These are phyloP conservation scores for Philhelius pedissequus DNA, from an alignment of 2,888 invertebrate genomes.

Conservation along the genomic window DNA sequence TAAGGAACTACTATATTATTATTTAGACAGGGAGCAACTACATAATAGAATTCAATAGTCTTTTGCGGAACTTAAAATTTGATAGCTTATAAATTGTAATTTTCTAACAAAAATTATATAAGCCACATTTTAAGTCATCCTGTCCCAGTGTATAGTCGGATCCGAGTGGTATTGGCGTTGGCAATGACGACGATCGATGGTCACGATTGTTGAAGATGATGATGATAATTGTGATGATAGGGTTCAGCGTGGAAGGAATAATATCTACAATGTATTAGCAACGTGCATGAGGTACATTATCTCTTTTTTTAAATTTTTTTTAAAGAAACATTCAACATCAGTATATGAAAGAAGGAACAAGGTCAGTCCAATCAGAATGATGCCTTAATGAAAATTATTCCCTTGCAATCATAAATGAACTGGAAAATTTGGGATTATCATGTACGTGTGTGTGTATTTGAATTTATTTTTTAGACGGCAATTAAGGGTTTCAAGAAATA, in stretches of 20 bases:
- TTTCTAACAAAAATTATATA: no score
- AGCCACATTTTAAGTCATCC: not conserved
- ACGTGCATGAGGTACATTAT: not conserved
- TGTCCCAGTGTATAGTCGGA: not conserved
- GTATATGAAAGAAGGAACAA: conserved; percentile 1
- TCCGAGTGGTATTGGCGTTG: not conserved
- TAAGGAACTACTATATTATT: no score
- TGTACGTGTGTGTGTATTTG: no score
- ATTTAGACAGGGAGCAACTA: no score
- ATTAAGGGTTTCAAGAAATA: no score
- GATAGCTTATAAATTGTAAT: no score
- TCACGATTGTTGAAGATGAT: conserved; percentile 55
- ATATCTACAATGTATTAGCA: not conserved
- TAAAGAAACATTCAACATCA: not conserved
- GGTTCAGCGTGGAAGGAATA: conserved; percentile 6
- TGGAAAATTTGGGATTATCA: conserved; percentile 8
- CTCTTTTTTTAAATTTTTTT: not conserved
- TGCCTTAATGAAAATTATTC: conserved; percentile 22
- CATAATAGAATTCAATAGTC: no score
- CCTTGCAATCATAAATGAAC: not conserved
- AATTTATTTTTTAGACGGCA: no score
- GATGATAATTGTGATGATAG: conserved; percentile 61
- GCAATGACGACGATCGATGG: conserved; percentile 27
- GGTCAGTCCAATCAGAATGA: conserved; percentile 47
- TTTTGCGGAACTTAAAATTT: no score